These are phyloP conservation scores for Diadophis punctatus DNA, from an alignment of 2,113 vertebrate species.

Conservation along the genomic window DNA sequence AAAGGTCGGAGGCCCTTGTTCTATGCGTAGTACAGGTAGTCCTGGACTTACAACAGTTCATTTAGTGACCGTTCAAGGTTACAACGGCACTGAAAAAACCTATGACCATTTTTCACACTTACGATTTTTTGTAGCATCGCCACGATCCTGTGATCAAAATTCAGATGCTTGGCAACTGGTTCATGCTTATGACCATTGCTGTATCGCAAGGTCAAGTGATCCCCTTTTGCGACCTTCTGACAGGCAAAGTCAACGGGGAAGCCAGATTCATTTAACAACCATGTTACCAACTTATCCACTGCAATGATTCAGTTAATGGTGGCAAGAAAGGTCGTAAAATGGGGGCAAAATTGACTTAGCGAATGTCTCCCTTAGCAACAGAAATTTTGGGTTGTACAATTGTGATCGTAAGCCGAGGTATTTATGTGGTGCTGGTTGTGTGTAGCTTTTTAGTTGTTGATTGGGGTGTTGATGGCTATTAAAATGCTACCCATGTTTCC, in stretches of 20 bases:
- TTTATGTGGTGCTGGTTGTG: background rate
- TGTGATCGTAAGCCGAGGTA: background rate
- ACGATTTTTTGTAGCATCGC: too few species aligned
- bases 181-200: background rate
- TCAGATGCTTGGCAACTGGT: background rate
- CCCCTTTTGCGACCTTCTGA: background rate
- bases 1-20: background rate
- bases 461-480: background rate
- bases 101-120: too few species aligned
- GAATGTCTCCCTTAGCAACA: background rate
- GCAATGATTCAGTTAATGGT: background rate
- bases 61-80: background rate
- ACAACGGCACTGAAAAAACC: background rate
- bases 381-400: background rate
- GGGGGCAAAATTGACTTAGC: background rate
- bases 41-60: background rate
- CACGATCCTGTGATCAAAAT: too few species aligned
- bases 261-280: background rate
- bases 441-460: background rate
- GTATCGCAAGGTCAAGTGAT: background rate
- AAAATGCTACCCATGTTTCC: too few species aligned
- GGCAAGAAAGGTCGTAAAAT: background rate
- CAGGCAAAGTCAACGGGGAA: background rate
- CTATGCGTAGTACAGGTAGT: background rate
- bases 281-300: background rate